Evolutionary conservation across 2,888 invertebrate species (phyloP).

Genomic region (Cantharis flavilabris): DNA sequence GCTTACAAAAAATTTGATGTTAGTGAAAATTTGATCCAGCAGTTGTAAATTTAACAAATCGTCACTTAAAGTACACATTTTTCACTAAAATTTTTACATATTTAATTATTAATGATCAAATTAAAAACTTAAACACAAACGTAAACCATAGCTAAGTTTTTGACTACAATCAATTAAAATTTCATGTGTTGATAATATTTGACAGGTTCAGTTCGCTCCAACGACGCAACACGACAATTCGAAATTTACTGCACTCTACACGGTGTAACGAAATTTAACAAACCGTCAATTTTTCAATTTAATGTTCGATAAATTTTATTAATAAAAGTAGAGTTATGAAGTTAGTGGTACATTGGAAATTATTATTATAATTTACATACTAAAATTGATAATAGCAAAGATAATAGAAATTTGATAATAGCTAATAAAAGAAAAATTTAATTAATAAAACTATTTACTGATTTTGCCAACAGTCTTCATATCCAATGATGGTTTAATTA

Average conservation of each 20-base stretch:
- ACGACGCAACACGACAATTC: not conserved
- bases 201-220: not conserved
- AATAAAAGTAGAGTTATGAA: too few relatives aligned
- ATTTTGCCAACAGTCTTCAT: too few relatives aligned
- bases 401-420: too few relatives aligned
- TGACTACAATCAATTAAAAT: not conserved
- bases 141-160: not conserved
- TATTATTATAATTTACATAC: too few relatives aligned
- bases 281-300: too few relatives aligned
- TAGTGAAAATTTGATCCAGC: slow-evolving; percentile 72
- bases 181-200: not conserved
- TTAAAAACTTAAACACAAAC: not conserved
- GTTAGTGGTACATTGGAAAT: too few relatives aligned
- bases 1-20: slow-evolving; percentile 82
- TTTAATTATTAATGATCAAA: not conserved
- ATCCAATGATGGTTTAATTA: too few relatives aligned
- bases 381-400: too few relatives aligned
- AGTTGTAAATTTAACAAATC: slow-evolving; percentile 56
- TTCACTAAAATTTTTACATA: not conserved
- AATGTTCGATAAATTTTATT: too few relatives aligned
- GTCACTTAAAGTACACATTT: slow-evolving; percentile 56
- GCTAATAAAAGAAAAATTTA: too few relatives aligned
- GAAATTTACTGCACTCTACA: not conserved
- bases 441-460: too few relatives aligned
- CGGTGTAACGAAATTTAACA: not conserved